Evolutionary conservation across 2,113 vertebrate genomes (phyloP).

Genomic region (Puffinus mauretanicus): DNA sequence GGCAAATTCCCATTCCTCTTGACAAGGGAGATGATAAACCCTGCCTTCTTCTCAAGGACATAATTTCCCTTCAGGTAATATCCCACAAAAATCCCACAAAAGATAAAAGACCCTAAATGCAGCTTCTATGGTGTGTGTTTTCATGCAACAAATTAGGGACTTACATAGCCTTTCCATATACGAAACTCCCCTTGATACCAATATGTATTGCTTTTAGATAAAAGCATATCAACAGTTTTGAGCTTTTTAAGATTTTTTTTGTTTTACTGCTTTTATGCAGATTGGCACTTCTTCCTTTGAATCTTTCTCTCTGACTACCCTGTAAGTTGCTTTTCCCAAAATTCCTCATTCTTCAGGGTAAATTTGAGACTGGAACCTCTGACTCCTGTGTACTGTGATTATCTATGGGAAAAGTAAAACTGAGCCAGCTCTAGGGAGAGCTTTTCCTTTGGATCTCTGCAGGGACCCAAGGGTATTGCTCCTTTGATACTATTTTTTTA

Average conservation of each 20-base stretch:
- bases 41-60: background rate
- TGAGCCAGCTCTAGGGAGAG: conserved; percentile 56
- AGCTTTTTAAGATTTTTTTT: background rate
- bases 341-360: conserved; percentile 14
- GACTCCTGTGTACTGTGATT: conserved; percentile 28
- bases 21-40: background rate
- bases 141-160: background rate
- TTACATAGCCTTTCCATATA: background rate
- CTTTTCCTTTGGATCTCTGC: conserved; percentile 64
- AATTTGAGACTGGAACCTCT: conserved; percentile 54
- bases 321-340: background rate
- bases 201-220: background rate
- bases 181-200: background rate
- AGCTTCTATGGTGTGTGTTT: background rate
- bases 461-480: conserved; percentile 38
- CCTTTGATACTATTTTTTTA: conserved; percentile 64
- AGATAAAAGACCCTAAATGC: accelerated
- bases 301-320: background rate
- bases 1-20: background rate
- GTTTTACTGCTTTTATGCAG: background rate
- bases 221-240: background rate
- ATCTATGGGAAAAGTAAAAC: conserved; percentile 75
- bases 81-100: background rate
- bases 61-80: background rate
- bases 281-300: background rate